Evolutionary conservation across 2,888 invertebrate species (phyloP), one percentile per base, ranked within the genome.

Genomic region (Cremastinae sp.): DNA sequence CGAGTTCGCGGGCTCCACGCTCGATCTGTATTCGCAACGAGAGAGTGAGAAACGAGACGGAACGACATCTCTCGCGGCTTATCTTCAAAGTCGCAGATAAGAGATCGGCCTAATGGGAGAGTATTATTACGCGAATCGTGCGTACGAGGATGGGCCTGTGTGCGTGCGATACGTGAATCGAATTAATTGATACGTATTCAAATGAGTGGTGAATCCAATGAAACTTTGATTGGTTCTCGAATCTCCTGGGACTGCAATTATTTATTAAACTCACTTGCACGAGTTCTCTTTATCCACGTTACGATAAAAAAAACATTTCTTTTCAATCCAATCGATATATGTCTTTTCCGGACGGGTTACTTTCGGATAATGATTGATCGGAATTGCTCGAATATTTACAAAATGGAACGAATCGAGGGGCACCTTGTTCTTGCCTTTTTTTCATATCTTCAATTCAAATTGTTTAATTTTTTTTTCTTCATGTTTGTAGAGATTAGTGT

Each of bases 81-180:
- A 76, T 76, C 75, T 72, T 76, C 72, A 76, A 76, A 76, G 75
- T 76, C 62, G 18, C 68, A 56, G 68, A 68, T 72, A 76, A 28
- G 61, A 14, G 12, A 47, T 64, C 36, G 38, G 38, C 36, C 28
- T 14, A 56, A 10, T 12, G 14, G 38, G 58, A 53, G 43, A 58
- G 22, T 41, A 41, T 53, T 28, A 49, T 36, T 9, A 18, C 12
- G 9, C 28, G 12, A 9, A 41, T 3, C 28, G 28, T 49, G 16
- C 16, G 8, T 47, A 47, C 3, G n/a, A n/a, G 14, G 7, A 14
- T 47, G 14, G n/a, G 14, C 10, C 3, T 7, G 9, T 18, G 20
- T 49, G 20, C 12, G 8, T 22, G n/a, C 18, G 51, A 64, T 22
- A 76, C 75, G 75, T 76, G 75, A 58, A 64, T 64, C 47, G 75